phyloP scores from a whole-genome alignment of 2,888 invertebrate species.

The Mythimna impura region DNA sequence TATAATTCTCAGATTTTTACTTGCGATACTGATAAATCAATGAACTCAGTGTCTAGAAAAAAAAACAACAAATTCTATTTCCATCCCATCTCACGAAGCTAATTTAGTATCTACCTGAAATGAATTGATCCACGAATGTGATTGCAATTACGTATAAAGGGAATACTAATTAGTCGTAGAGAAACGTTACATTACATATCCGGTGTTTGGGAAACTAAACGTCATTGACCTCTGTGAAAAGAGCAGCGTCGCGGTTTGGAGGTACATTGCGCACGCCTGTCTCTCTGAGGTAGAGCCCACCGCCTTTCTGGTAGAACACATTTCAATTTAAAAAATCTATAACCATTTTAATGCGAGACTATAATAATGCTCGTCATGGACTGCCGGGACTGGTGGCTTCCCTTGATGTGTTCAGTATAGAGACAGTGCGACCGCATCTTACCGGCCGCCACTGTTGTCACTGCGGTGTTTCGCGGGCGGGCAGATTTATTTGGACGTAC shows the following conservation, averaged over 20 bases:
- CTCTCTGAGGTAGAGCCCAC: constrained; percentile 84
- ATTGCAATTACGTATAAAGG: constrained; percentile 16
- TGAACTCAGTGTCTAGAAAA: background rate
- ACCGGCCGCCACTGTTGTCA: constrained; percentile 89
- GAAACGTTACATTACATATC: constrained; percentile 71
- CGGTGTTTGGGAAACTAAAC: constrained; percentile 77
- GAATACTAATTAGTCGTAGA: constrained; percentile 33
- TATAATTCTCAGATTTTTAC: constrained; percentile 39
- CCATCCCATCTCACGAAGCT: background rate
- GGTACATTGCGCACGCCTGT: constrained; percentile 88
- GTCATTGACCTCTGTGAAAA: constrained; percentile 85
- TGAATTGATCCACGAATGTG: constrained; percentile 4
- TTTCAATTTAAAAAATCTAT: constrained; percentile 82
- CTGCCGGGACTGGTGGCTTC: constrained; percentile 22
- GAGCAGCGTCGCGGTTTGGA: constrained; percentile 82
- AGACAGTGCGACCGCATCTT: constrained; percentile 90
- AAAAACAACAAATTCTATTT: background rate
- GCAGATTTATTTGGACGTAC: constrained; percentile 91
- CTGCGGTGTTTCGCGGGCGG: constrained; percentile 91
- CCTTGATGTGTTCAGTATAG: constrained; percentile 65
- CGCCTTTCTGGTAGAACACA: constrained; percentile 81
- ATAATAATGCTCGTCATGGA: constrained; percentile 1
- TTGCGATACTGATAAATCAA: constrained; percentile 6
- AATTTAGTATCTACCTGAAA: background rate
- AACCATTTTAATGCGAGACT: constrained; percentile 61